A percentile compares a stretch with the other conserved stretches of the same genome.
These are phyloP conservation scores for Apodemia duryi DNA, from an alignment of 2,888 invertebrate genomes.

Conservation along the genomic window DNA sequence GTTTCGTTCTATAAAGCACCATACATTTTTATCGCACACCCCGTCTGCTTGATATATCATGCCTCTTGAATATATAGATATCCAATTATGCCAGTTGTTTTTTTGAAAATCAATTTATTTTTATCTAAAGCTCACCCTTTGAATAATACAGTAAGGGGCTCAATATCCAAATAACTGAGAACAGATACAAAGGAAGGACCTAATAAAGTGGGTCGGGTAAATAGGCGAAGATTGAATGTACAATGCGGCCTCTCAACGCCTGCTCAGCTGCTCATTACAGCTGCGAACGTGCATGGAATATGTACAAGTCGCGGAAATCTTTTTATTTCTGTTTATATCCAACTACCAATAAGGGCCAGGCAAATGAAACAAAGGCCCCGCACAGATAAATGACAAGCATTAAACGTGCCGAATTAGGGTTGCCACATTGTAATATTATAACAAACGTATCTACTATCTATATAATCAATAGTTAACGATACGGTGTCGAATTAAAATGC, in stretches of 20 bases:
- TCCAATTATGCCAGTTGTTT: neutral
- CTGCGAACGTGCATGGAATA: conserved; percentile 9
- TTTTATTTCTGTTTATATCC: conserved; percentile 5
- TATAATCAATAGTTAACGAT: no score
- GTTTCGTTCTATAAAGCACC: no score
- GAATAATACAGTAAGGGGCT: conserved; percentile 15
- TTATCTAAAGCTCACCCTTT: neutral
- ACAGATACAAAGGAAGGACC: conserved; percentile 14
- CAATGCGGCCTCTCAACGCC: conserved; percentile 13
- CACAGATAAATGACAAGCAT: conserved; percentile 14
- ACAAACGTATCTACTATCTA: no score
- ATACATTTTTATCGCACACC: no score
- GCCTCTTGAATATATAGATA: no score
- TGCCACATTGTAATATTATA: neutral
- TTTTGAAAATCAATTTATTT: conserved; percentile 11
- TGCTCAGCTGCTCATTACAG: conserved; percentile 12
- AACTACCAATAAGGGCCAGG: conserved; percentile 16
- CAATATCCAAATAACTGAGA: conserved; percentile 14
- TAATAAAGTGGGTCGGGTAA: conserved; percentile 12
- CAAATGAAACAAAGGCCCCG: conserved; percentile 19
- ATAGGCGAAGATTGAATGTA: conserved; percentile 15
- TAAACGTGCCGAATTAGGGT: neutral
- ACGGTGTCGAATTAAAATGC: no score
- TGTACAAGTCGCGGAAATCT: conserved; percentile 9
- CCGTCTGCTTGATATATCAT: no score